Percentiles rank a stretch among this genome's conserved stretches.
phyloP scores from a whole-genome alignment of 23 tunicate genomes.

The Trididemnum miniatum region DNA sequence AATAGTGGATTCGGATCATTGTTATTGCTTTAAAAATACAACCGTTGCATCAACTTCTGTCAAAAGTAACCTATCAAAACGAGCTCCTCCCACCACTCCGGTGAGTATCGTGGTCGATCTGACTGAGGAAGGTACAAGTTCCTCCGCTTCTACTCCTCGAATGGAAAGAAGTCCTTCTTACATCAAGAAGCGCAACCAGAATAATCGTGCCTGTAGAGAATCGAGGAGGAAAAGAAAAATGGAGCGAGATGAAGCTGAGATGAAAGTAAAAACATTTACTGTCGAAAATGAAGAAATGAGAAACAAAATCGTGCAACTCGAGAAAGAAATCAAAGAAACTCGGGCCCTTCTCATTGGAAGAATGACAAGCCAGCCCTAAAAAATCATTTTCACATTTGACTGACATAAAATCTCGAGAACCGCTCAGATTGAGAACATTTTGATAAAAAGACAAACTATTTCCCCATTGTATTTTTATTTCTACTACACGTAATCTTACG shows the following conservation, averaged over 20 bases:
- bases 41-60: background rate
- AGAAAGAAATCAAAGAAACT: slow-evolving; percentile 43
- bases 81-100: background rate
- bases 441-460: too few species aligned
- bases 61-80: background rate
- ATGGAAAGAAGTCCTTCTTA: slow-evolving; percentile 23
- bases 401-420: too few species aligned
- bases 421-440: too few species aligned
- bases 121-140: slow-evolving; percentile 10
- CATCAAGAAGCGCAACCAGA: slow-evolving; percentile 32
- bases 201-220: slow-evolving; percentile 61
- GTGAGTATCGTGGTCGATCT: slow-evolving; percentile 15
- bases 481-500: too few species aligned
- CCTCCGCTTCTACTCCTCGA: slow-evolving; percentile 6
- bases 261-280: background rate
- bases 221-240: slow-evolving; percentile 52
- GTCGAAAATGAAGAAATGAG: slow-evolving; percentile 43
- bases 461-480: too few species aligned
- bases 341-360: background rate
- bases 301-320: slow-evolving; percentile 43
- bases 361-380: too few species aligned
- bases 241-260: slow-evolving; percentile 39
- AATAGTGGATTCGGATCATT: background rate
- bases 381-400: too few species aligned
- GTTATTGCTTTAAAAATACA: background rate